Base-by-base conservation (phyloP, 1,140 invertebrate species). In the Rhopalosiphum padi region DNA sequence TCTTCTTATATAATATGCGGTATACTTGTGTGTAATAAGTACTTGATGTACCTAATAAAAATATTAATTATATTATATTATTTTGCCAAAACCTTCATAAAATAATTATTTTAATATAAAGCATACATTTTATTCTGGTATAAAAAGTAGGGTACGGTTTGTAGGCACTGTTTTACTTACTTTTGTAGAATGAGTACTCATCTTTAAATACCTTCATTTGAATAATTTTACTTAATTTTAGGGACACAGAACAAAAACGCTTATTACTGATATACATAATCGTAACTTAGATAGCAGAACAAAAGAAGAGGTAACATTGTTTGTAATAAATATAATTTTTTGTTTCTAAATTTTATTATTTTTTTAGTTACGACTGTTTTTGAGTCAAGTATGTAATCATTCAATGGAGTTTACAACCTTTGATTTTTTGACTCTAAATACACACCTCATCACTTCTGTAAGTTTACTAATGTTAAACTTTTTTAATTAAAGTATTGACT, bases 261-360 rank as follows among this genome's bases (percentile, higher is more conserved):
- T 91, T n/a, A 35, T 91, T 30, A 77, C 48, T n/a, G 48, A 91
- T 46, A 68, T 68, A 18, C 2, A 68, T 23, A 41, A 53, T 30
- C 53, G 48, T 18, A 18, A 77, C 77, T 43, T 91, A 30, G 90
- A 91, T 77, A 46, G 23, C 9, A 91, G 68, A 21, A 60, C 37
- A n/a, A 91, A 91, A 77, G 35, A 91, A 30, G 90, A 91, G 53
- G 90, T 91, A 90, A 41, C 6, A 83, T 23, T 83, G 2, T 8
- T n/a, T 83, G 35, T 83, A 83, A 83, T 83, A 41, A 41, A 37
- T 41, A 23, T 22, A 37, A 23, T 83, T 83, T 83, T 83, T 83
- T 83, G 5, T 37, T 83, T 8, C 2, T 83, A 83, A 83, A 2
- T 77, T 77, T n/a, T 77, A n/a, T 68, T 68, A 8, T 18, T 77